Conservation (phyloP, 2,888 invertebrate species). For the Pyrochroa serraticornis region DNA sequence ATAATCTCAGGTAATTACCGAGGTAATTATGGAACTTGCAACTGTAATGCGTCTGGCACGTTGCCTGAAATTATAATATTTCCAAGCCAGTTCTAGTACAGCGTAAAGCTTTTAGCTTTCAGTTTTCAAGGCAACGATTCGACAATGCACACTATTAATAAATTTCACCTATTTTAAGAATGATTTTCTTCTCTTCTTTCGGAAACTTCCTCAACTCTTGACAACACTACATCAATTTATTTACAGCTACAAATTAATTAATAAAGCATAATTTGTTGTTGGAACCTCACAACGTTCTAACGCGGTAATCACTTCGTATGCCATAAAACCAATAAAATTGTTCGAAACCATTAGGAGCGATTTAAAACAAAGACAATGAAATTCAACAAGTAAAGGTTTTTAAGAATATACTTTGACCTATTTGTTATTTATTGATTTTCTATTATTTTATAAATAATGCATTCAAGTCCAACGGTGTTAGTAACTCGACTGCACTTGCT, state of each 20-base stretch:
- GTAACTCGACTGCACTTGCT: background rate
- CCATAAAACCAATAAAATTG: no score
- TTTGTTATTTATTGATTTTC: constrained; percentile 14
- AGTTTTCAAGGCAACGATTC: constrained; percentile 10
- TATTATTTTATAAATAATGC: constrained; percentile 15
- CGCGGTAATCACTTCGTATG: no score
- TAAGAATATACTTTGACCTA: constrained; percentile 4
- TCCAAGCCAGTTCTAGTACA: constrained; percentile 7
- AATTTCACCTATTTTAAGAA: no score
- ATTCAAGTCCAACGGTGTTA: background rate
- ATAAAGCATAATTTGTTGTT: no score
- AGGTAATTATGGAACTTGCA: constrained; percentile 22
- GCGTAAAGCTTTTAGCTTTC: constrained; percentile 18
- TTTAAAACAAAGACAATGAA: background rate
- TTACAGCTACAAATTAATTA: no score
- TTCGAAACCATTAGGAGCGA: no score
- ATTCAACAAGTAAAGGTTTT: constrained; percentile 8
- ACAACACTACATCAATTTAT: no score
- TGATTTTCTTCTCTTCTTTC: no score
- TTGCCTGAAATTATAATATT: constrained; percentile 27
- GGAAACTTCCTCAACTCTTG: no score
- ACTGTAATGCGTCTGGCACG: constrained; percentile 24
- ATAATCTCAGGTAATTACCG: constrained; percentile 21
- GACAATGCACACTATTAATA: background rate
- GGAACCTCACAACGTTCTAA: no score